Conservation (phyloP, 2,797 vertebrate genomes). For the Eurystomus glaucurus region DNA sequence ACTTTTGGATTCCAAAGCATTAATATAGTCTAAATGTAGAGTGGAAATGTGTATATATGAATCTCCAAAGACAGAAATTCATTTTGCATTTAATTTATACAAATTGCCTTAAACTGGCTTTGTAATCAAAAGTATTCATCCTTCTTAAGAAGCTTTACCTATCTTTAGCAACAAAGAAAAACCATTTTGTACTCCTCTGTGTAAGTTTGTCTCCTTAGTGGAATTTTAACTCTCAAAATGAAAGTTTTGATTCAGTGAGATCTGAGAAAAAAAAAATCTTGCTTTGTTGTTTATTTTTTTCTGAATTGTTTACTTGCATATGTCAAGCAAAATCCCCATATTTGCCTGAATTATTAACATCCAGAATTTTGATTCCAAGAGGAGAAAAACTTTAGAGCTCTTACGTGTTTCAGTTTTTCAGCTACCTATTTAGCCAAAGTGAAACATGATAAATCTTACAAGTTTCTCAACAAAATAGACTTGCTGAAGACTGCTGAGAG, state of each 20-base stretch:
- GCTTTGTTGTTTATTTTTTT: background rate
- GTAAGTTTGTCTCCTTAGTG: background rate
- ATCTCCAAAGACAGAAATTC: background rate
- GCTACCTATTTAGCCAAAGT: conserved; percentile 13
- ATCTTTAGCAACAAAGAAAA: background rate
- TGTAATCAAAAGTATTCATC: background rate
- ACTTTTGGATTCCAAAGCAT: background rate
- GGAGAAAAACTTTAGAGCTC: background rate
- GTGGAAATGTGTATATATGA: background rate
- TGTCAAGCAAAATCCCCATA: background rate
- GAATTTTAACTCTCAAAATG: background rate
- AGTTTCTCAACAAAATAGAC: background rate
- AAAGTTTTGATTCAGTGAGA: background rate
- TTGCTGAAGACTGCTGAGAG: background rate
- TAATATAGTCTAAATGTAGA: background rate
- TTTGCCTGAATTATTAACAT: background rate
- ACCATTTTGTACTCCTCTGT: background rate
- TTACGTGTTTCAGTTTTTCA: background rate
- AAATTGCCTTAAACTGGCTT: background rate
- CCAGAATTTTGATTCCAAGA: background rate
- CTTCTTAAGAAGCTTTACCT: background rate
- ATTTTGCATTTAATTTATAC: background rate
- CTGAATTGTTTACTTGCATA: background rate
- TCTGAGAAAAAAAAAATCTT: background rate
- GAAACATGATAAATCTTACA: conserved; percentile 5